A percentile compares a stretch with the other conserved stretches of the same genome.
These are phyloP conservation scores for Percopsis transmontana DNA, from an alignment of 2,113 vertebrate species.

Conservation along the genomic window DNA sequence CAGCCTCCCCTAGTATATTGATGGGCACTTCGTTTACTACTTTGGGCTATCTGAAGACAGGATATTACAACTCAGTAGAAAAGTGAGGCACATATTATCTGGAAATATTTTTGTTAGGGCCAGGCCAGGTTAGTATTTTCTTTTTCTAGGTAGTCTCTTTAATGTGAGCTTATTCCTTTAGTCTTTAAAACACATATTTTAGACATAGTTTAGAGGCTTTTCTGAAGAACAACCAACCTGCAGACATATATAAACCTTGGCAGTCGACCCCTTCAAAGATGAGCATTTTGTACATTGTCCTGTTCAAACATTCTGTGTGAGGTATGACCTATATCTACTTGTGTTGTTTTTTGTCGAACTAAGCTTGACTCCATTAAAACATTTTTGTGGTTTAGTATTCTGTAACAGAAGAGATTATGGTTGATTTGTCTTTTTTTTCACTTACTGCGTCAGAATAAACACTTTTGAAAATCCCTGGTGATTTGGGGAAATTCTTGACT, in stretches of 20 bases:
- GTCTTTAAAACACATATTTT: conserved; percentile 10
- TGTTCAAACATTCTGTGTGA: conserved; percentile 30
- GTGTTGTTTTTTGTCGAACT: conserved; percentile 18
- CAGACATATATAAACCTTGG: not conserved
- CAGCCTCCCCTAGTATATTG: conserved; percentile 16
- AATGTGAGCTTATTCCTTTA: conserved; percentile 9
- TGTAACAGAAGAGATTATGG: conserved; percentile 22
- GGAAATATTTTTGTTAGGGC: conserved; percentile 18
- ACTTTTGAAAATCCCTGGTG: conserved; percentile 8
- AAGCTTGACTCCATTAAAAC: not conserved
- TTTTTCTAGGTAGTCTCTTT: conserved; percentile 1
- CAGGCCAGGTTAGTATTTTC: conserved; percentile 7
- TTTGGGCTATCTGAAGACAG: conserved; percentile 4
- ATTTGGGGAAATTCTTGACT: not conserved
- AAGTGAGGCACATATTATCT: not conserved
- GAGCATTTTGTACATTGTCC: conserved; percentile 15
- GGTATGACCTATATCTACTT: conserved; percentile 41
- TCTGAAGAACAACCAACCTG: conserved; percentile 3
- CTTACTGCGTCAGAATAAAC: conserved; percentile 42
- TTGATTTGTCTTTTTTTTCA: conserved; percentile 28
- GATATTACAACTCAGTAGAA: conserved; percentile 7
- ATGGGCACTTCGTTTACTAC: conserved; percentile 35
- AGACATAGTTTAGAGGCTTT: conserved; percentile 20
- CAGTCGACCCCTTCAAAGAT: conserved; percentile 3
- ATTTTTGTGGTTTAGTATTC: conserved; percentile 3